These are phyloP conservation scores for Lepidothrix coronata DNA, from an alignment of 2,113 vertebrate genomes.

Conservation along the genomic window DNA sequence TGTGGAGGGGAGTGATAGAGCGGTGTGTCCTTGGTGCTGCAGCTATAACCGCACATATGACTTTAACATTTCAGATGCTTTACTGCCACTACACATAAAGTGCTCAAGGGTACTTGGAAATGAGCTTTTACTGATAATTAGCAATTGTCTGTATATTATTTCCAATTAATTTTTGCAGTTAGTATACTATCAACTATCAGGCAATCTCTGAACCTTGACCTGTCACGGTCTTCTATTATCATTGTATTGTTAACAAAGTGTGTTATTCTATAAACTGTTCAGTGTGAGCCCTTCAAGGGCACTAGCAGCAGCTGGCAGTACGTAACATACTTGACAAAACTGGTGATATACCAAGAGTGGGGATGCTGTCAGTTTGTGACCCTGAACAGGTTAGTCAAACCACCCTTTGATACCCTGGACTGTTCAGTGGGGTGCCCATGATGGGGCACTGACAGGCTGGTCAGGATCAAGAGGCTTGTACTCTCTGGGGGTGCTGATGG, in stretches of 20 bases:
- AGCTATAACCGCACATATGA: neutral
- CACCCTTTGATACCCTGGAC: accelerated
- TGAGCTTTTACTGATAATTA: neutral
- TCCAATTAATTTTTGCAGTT: neutral
- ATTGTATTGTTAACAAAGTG: neutral
- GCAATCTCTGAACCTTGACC: neutral
- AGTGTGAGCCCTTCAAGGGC: neutral
- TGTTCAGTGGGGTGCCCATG: neutral
- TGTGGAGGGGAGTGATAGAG: no score
- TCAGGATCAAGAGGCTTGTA: neutral
- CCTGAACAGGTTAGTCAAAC: neutral
- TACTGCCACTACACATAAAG: neutral
- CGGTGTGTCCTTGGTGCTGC: neutral
- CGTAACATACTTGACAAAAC: neutral
- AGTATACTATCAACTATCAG: no score
- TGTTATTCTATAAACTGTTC: neutral
- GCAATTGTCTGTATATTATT: neutral
- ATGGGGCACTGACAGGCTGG: neutral
- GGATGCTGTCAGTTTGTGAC: neutral
- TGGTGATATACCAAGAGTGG: neutral
- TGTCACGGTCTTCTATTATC: neutral
- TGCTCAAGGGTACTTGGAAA: neutral
- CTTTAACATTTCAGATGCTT: neutral
- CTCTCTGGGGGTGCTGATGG: neutral
- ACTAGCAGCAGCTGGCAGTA: neutral